Percentiles rank a stretch among this genome's conserved stretches.
Evolutionary conservation across 2,888 invertebrate genomes (phyloP).

Genomic region (Scaptomyza reducta): DNA sequence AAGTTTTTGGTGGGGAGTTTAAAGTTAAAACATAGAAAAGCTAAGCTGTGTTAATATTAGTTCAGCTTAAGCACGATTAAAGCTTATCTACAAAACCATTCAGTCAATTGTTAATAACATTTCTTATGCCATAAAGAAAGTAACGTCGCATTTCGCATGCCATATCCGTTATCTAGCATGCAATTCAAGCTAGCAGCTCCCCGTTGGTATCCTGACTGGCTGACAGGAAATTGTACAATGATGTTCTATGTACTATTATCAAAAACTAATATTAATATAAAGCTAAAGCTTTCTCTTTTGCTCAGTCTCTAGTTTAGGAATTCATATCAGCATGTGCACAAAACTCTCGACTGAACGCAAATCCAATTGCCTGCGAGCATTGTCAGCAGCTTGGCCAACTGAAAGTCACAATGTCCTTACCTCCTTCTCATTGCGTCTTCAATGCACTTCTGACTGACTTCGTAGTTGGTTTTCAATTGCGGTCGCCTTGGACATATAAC

Average conservation of each 20-base stretch:
- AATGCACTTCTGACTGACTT: conserved; percentile 14
- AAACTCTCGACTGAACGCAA: conserved; percentile 22
- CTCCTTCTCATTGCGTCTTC: too few relatives aligned
- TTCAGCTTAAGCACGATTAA: too few relatives aligned
- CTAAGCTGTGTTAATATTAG: too few relatives aligned
- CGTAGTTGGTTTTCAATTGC: conserved; percentile 40
- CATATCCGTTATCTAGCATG: conserved; percentile 19
- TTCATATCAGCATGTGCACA: conserved; percentile 26
- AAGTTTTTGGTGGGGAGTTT: too few relatives aligned
- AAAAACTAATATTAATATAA: conserved; percentile 42
- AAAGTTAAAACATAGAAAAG: too few relatives aligned
- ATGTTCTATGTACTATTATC: conserved; percentile 24
- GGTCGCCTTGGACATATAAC: conserved; percentile 37
- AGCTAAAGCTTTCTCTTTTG: not conserved
- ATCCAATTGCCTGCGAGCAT: conserved; percentile 38
- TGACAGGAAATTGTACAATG: too few relatives aligned
- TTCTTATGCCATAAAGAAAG: not conserved
- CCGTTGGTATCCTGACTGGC: conserved; percentile 15
- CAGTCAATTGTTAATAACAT: not conserved
- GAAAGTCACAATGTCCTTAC: conserved; percentile 4
- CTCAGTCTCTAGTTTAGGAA: conserved; percentile 1
- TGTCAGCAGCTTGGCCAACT: conserved; percentile 31
- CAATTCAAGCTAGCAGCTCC: conserved; percentile 12
- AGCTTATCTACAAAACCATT: too few relatives aligned
- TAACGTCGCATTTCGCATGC: not conserved